phyloP scores from a whole-genome alignment of 2,888 invertebrate genomes.

The Oligia fasciuncula region DNA sequence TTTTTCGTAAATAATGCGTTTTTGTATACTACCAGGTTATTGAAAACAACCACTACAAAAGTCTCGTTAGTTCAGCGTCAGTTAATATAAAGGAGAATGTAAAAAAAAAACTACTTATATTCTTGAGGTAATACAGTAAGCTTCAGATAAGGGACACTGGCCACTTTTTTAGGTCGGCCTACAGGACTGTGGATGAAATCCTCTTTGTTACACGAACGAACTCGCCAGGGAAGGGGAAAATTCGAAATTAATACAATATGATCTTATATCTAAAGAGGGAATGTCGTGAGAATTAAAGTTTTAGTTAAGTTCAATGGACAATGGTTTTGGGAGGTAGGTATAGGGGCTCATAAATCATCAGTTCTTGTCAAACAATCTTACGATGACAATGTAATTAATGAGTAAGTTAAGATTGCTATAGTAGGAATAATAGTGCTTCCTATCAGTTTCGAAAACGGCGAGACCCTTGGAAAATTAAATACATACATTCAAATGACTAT shows the following conservation, averaged over 20 bases:
- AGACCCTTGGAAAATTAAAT: neutral
- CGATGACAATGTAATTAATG: too few species aligned
- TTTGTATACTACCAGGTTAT: neutral
- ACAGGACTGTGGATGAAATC: conserved; percentile 32
- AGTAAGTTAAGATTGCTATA: neutral
- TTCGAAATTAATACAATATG: conserved; percentile 27
- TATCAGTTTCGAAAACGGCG: neutral
- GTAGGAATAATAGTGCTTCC: neutral
- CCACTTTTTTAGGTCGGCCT: conserved; percentile 45
- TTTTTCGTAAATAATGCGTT: neutral
- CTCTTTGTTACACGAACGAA: conserved; percentile 33
- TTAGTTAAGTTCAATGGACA: conserved; percentile 1
- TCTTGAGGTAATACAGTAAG: conserved; percentile 46
- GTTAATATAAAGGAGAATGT: neutral
- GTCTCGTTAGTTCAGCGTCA: conserved; percentile 26
- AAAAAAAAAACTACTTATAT: neutral
- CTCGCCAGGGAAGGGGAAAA: conserved; percentile 31
- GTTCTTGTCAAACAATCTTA: neutral
- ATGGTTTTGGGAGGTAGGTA: neutral
- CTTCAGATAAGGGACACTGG: conserved; percentile 26
- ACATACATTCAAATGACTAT: neutral
- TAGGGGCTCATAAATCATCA: neutral
- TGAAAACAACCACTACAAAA: conserved; percentile 5
- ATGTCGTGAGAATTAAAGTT: conserved; percentile 34
- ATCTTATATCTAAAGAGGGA: conserved; percentile 20